Evolutionary conservation across 1,140 invertebrate species (phyloP).

Genomic region (Pollicipes pollicipes): DNA sequence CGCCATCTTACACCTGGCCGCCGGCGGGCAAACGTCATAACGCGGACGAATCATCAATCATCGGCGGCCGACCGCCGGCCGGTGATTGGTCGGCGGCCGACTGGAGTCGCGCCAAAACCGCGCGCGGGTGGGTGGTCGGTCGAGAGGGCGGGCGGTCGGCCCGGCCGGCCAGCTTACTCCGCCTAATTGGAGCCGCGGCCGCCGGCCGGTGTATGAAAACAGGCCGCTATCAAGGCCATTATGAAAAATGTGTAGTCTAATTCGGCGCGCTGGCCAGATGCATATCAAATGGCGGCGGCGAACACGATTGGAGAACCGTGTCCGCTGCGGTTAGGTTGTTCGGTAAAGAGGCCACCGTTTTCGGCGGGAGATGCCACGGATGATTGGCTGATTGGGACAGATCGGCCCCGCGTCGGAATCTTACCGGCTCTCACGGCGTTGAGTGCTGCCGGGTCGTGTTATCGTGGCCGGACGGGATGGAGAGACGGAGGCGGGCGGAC

Average conservation of each 20-base stretch:
- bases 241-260: neutral
- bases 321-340: neutral
- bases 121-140: neutral
- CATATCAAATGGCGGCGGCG: neutral
- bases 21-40: neutral
- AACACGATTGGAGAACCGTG: neutral
- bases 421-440: neutral
- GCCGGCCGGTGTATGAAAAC: neutral
- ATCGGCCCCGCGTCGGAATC: neutral
- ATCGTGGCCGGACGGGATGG: neutral
- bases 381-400: neutral
- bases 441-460: neutral
- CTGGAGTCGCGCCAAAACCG: neutral
- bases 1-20: neutral
- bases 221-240: neutral
- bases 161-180: too few relatives aligned
- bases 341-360: neutral
- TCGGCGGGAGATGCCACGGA: neutral
- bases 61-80: neutral
- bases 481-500: neutral
- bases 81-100: constrained; percentile 1
- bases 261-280: neutral
- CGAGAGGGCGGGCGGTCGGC: neutral
- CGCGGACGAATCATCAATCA: neutral
- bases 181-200: neutral